Conservation (phyloP, 2,113 vertebrate genomes). For the Pelvicachromis taeniatus region DNA sequence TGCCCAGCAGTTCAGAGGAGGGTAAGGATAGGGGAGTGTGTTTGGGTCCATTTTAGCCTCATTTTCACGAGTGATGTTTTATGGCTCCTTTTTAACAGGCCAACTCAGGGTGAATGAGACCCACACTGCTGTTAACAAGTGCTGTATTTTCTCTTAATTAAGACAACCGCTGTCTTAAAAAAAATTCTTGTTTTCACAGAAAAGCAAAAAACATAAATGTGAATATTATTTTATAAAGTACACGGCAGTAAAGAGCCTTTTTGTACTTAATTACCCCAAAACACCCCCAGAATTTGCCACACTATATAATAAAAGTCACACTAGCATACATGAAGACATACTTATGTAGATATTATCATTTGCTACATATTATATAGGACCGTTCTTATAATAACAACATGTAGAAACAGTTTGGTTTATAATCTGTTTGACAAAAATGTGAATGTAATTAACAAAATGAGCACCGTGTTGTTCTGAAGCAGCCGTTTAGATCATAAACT, state of each 20-base stretch:
- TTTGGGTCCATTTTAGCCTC: conserved; percentile 3
- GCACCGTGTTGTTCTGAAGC: neutral
- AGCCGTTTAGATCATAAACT: accelerated
- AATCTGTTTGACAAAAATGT: neutral
- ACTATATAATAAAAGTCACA: neutral
- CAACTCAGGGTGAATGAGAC: neutral
- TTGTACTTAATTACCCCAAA: neutral
- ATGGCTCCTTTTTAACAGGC: conserved; percentile 24
- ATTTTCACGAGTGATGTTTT: conserved; percentile 18
- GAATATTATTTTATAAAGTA: neutral
- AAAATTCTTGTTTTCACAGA: neutral
- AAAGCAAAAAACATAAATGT: neutral
- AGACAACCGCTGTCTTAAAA: neutral
- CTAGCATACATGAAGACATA: neutral
- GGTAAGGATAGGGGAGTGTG: neutral
- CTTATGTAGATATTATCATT: neutral
- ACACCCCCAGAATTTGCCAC: neutral
- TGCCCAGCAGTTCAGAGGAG: neutral
- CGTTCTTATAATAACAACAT: neutral
- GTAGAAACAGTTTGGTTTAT: neutral
- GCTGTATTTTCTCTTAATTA: neutral
- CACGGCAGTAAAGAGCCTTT: neutral
- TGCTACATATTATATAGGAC: neutral
- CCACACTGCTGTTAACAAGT: neutral
- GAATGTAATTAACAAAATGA: neutral